Conservation (phyloP, 2,113 vertebrate species). For the Mixornis gularis region DNA sequence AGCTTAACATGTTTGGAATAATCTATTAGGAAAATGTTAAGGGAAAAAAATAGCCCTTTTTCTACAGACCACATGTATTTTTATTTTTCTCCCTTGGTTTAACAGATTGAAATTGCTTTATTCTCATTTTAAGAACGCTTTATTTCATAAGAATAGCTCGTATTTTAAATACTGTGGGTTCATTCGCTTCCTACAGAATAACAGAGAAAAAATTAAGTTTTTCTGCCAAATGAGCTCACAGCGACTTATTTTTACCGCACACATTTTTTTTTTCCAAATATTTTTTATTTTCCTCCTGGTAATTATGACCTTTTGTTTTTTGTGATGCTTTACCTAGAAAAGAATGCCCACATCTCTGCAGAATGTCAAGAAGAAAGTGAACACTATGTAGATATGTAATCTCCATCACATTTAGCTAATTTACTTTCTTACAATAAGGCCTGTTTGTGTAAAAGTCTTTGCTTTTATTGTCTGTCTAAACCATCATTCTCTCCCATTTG, state of each 20-base stretch:
- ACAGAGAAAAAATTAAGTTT: background rate
- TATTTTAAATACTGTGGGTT: background rate
- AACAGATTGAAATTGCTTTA: background rate
- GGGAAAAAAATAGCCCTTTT: background rate
- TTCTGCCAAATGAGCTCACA: background rate
- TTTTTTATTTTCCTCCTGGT: background rate
- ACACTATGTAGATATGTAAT: background rate
- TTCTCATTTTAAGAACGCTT: background rate
- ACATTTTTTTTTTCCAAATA: background rate
- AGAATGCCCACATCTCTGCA: background rate
- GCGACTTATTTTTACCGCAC: background rate
- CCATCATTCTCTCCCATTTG: background rate
- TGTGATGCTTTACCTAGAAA: background rate
- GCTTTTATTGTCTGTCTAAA: background rate
- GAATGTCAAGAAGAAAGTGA: background rate
- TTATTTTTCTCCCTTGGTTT: background rate
- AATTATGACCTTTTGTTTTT: background rate
- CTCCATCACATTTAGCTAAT: background rate
- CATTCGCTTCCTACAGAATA: background rate
- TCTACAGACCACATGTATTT: slow-evolving; percentile 2
- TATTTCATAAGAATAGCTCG: background rate
- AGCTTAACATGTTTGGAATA: slow-evolving; percentile 70
- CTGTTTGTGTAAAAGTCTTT: background rate
- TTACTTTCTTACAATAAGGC: background rate
- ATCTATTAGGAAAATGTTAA: slow-evolving; percentile 70